Base-by-base conservation (phyloP, 2,113 vertebrate species). In the Albula goreensis region DNA sequence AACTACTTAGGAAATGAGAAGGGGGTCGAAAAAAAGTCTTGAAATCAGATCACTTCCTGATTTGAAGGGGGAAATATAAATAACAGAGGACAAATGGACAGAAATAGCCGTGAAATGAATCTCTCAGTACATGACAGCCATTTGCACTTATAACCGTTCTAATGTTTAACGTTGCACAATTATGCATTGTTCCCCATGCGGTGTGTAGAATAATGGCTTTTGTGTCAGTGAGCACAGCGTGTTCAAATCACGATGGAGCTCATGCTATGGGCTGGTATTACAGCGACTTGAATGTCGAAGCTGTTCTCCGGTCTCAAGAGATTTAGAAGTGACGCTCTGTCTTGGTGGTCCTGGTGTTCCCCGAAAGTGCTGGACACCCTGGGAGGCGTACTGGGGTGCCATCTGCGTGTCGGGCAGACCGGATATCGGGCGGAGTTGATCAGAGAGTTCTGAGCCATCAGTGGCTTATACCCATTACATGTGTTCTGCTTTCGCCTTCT, bases 41-140 rank as follows among this genome's bases (percentile, higher is more conserved):
- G 13, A 81, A 78, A 78, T 83, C 10, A 49, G 60, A 66, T 63
- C 57, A 57, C 78, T 86, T 86, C 81, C 50, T 19, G 77, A 83
- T 79, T 63, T 52, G 77, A 51, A 51, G 25, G 13, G 56, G 22
- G 52, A 63, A 52, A 31, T 51, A 50, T 80, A 83, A 60, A 79
- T 82, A 82, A 82, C 57, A 77, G 80, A 53, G 31, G 50, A 86
- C 31, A 48, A 66, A 86, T 48, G 50, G 41, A 50, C 22, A 63
- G 53, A 83, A 49, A 86, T 83, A 50, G n/a, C 66, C 78, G 22
- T 83, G 31, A 78, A 78, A 86, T 49, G 25, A 78, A 79, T 82
- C 66, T 19, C 52, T 8, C 31, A 57, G 19, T 78, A 81, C 51
- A 31, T 77, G 60, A 81, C 53, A 11, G 41, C 60, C 31, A 51